Evolutionary conservation across 2,888 invertebrate genomes (phyloP).

Genomic region (Alviniconcha strummeri): DNA sequence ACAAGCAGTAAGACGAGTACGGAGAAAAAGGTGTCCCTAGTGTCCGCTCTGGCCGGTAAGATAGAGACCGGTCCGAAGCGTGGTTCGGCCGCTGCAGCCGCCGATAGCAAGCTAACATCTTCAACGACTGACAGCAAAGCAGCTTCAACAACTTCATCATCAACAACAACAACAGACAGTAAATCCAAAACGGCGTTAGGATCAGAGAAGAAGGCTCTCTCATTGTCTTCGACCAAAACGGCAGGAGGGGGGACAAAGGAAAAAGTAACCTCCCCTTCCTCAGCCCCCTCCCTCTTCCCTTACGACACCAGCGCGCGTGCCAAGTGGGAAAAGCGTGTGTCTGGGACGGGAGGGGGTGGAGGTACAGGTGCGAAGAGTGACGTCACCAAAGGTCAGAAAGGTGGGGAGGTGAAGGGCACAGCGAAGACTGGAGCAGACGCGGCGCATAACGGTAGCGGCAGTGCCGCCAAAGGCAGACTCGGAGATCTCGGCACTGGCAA

Average conservation of each 20-base stretch:
- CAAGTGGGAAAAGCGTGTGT: slow-evolving; percentile 24
- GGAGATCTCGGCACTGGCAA: slow-evolving; percentile 6
- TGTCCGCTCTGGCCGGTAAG: background rate
- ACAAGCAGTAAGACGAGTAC: background rate
- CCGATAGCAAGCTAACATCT: background rate
- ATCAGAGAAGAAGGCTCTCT: slow-evolving; percentile 15
- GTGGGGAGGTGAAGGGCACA: slow-evolving; percentile 11
- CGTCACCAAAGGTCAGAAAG: slow-evolving; percentile 32
- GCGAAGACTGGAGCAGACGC: background rate
- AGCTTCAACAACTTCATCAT: background rate
- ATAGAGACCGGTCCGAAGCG: background rate
- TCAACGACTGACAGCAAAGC: background rate
- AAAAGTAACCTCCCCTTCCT: slow-evolving; percentile 7
- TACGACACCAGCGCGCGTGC: slow-evolving; percentile 26
- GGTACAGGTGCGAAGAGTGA: slow-evolving; percentile 21
- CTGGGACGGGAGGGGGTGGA: slow-evolving; percentile 7
- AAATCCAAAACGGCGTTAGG: slow-evolving; percentile 3
- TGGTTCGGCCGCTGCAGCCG: background rate
- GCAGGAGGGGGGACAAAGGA: background rate
- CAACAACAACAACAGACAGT: background rate
- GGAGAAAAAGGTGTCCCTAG: background rate
- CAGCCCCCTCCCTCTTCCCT: background rate
- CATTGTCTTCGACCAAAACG: background rate
- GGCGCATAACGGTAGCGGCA: background rate
- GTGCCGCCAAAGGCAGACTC: slow-evolving; percentile 21